Conservation (phyloP, 2,888 invertebrate genomes). For the Melieria picta region DNA sequence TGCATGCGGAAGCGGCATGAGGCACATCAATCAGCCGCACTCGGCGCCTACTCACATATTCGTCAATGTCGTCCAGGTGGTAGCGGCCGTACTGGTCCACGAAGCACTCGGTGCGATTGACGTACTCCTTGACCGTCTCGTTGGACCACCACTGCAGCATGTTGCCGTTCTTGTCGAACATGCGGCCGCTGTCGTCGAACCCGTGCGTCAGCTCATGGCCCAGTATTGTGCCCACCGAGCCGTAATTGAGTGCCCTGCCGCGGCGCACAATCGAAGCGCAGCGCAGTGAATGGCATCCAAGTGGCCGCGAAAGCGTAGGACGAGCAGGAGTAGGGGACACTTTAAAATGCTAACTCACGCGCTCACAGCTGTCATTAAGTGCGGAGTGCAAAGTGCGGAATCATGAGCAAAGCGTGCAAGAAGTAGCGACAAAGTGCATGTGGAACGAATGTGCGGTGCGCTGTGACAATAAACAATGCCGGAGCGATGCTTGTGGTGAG, state of each 20-base stretch:
- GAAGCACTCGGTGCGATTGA: constrained; percentile 83
- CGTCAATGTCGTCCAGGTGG: constrained; percentile 72
- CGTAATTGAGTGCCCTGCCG: constrained; percentile 81
- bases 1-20: constrained; percentile 16
- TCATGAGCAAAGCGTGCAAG: no score
- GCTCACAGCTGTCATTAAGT: no score
- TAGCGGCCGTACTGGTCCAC: constrained; percentile 82
- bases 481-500: no score
- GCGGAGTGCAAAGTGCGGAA: no score
- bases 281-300: no score
- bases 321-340: no score
- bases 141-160: constrained; percentile 92
- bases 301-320: no score
- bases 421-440: no score
- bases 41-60: constrained; percentile 68
- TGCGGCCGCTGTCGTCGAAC: constrained; percentile 71
- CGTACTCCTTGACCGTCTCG: constrained; percentile 78
- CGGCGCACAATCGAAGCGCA: no score
- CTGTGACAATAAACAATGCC: no score
- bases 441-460: no score
- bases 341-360: no score
- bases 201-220: constrained; percentile 80
- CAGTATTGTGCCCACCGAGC: constrained; percentile 80
- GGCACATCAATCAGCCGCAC: not conserved
- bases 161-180: constrained; percentile 87